phyloP scores from a whole-genome alignment of 2,797 vertebrate species.

The Acanthopagrus latus region DNA sequence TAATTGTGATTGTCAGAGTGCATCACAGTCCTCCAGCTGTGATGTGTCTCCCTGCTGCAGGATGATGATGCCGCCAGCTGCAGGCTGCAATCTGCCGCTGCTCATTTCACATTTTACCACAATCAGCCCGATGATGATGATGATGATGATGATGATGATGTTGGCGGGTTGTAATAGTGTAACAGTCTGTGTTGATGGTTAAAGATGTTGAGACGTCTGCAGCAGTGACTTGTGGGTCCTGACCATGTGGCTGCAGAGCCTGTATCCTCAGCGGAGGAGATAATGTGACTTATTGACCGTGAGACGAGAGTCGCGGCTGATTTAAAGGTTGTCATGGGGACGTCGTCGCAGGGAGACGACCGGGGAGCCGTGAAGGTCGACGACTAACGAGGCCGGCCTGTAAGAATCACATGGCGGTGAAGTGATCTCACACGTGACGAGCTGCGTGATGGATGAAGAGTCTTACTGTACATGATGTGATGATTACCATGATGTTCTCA shows the following conservation, averaged over 20 bases:
- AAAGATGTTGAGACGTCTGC: not conserved
- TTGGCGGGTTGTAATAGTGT: not conserved
- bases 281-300: slow-evolving; percentile 42
- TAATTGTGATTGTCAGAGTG: slow-evolving; percentile 16
- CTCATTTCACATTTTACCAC: slow-evolving; percentile 9
- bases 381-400: not conserved
- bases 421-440: not conserved
- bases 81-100: slow-evolving; percentile 10
- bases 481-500: slow-evolving; percentile 6
- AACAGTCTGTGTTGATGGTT: slow-evolving; percentile 11
- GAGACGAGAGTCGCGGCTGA: slow-evolving; percentile 14
- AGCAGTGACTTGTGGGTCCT: slow-evolving; percentile 1
- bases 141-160: not conserved
- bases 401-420: not conserved
- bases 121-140: not conserved
- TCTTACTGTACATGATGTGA: slow-evolving; percentile 14
- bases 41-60: slow-evolving; percentile 11
- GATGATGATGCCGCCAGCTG: not conserved
- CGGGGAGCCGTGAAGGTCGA: slow-evolving; percentile 43
- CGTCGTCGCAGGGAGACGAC: not conserved
- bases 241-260: not conserved
- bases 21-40: not conserved
- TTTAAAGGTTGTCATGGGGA: slow-evolving; percentile 53
- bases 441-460: slow-evolving; percentile 21
- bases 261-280: slow-evolving; percentile 20